Base-by-base conservation (phyloP, 2,113 vertebrate species). In the Pao palembangensis region DNA sequence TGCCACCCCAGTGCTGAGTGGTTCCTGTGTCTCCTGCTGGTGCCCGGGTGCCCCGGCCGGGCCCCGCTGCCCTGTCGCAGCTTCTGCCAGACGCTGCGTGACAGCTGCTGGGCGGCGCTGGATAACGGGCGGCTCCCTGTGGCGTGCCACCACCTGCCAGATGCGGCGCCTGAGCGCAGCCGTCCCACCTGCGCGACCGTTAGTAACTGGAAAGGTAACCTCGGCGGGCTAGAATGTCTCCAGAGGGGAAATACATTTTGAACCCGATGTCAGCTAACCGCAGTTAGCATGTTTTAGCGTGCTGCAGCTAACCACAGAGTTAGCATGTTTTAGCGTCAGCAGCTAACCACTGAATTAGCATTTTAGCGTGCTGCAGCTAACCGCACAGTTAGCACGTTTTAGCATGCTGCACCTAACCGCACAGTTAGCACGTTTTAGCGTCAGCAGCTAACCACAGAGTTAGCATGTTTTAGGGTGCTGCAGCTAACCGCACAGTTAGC, bases 21-120 rank as follows among this genome's bases (percentile, higher is more conserved):
- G 91, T 96, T 98, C 84, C 87, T 96, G 77, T 98, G 96, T 87
- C 93, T 94, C 78, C 92, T 96, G 68, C 86, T 96, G 89, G 89
- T 84, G 1, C 93, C 95, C 0, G 68, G 77, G 52, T 95, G 94
- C 52, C 75, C 72, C 0, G 58, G 79, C 0, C 74, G 88, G 54
- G 0, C 61, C 0, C 8, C 18, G 3, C 60, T 88, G 2, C 94
- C 94, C 0, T 95, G 95, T 73, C 93, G 93, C 60, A 91, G 93
- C 83, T 93, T 94, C 90, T 98, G 94, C 5, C 88, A 93, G 80
- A 84, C 85, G 19, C 61, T 97, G 87, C 90, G 78, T 75, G 96
- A 98, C 71, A 80, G 88, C 47, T 96, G 95, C 80, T 96, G 94
- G 95, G 87, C 59, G 52, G 79, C 55, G 55, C 84, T 93, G 88